These are phyloP conservation scores for Condylura cristata DNA, from an alignment of 2,113 vertebrate species.

Conservation along the genomic window DNA sequence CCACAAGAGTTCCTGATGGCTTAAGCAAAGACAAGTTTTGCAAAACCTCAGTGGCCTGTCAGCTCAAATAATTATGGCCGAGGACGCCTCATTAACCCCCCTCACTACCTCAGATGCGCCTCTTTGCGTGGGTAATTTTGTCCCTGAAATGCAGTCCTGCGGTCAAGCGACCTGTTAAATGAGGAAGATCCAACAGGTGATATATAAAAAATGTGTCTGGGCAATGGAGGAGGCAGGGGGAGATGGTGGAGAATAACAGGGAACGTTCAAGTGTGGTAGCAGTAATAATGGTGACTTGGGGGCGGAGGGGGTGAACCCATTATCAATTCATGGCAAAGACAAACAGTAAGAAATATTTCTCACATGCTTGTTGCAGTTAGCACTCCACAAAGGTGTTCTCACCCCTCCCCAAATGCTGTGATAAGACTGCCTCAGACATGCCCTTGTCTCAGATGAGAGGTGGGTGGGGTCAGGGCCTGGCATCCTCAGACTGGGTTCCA, in stretches of 20 bases:
- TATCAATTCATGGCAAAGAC: background rate
- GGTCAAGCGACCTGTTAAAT: too few species aligned
- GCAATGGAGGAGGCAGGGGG: too few species aligned
- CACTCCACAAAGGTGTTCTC: background rate
- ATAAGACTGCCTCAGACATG: background rate
- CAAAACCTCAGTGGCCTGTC: background rate
- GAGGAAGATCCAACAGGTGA: too few species aligned
- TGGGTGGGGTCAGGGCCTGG: background rate
- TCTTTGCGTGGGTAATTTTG: background rate
- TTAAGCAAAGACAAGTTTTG: background rate
- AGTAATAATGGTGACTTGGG: background rate
- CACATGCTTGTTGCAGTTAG: background rate
- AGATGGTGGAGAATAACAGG: background rate
- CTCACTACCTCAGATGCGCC: background rate
- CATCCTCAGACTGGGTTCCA: background rate
- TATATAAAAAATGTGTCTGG: too few species aligned
- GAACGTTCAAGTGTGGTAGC: background rate
- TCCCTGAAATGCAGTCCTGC: background rate
- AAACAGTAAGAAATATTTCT: background rate
- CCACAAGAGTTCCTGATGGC: accelerated
- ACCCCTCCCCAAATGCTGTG: background rate
- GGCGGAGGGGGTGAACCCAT: accelerated
- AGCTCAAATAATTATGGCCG: background rate
- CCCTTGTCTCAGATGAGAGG: accelerated
- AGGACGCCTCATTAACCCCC: background rate